These are phyloP conservation scores for Narcine bancroftii DNA, from an alignment of 2,113 vertebrate species.

Conservation along the genomic window DNA sequence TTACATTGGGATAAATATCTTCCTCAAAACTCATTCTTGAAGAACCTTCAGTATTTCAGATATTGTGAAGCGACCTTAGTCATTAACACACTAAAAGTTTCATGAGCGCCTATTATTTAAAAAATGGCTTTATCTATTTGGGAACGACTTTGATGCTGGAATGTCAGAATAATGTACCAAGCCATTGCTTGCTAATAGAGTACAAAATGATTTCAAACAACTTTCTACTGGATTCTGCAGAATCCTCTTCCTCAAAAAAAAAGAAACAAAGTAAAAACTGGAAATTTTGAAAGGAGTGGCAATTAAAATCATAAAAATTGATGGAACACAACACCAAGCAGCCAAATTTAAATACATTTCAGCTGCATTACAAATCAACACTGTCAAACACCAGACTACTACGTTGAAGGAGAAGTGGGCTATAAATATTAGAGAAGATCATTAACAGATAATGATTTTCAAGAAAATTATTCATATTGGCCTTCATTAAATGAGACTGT, in stretches of 20 bases:
- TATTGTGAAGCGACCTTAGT: neutral
- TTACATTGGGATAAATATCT: neutral
- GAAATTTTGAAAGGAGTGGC: neutral
- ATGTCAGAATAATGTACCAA: neutral
- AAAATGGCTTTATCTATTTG: neutral
- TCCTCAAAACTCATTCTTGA: neutral
- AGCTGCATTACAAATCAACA: neutral
- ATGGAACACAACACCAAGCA: neutral
- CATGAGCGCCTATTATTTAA: neutral
- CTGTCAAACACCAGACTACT: neutral
- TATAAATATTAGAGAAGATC: neutral
- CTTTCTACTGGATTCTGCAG: neutral
- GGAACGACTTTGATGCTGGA: neutral
- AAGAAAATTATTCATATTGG: neutral
- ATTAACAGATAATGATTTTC: neutral
- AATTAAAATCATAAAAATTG: slow-evolving; percentile 7
- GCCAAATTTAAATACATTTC: neutral
- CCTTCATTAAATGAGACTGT: neutral
- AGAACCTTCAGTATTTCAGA: neutral
- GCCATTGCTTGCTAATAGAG: neutral
- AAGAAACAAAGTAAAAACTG: neutral
- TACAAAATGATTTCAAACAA: neutral
- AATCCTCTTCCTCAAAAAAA: neutral
- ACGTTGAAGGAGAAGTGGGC: neutral
- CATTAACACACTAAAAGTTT: neutral